phyloP scores from a whole-genome alignment of 2,113 vertebrate genomes.

The Phalacrocorax brasilianus region DNA sequence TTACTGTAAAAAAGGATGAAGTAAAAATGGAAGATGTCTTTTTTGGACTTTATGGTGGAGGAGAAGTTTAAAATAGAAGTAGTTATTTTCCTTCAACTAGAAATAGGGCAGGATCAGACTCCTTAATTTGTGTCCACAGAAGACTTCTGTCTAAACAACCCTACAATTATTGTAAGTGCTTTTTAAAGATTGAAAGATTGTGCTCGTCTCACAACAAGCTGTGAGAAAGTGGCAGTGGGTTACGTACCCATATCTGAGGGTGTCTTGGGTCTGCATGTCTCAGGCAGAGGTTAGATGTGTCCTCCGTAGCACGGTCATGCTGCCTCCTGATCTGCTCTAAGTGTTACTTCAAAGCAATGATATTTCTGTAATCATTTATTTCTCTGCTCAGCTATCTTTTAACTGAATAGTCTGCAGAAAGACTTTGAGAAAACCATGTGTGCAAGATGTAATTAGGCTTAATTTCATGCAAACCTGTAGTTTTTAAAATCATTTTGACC shows the following conservation, averaged over 20 bases:
- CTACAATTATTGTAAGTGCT: neutral
- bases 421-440: neutral
- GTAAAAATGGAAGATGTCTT: neutral
- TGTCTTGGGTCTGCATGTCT: neutral
- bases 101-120: neutral
- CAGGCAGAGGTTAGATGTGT: neutral
- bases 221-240: neutral
- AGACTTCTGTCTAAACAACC: neutral
- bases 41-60: neutral
- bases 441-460: neutral
- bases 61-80: neutral
- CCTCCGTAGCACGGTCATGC: accelerated
- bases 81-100: neutral
- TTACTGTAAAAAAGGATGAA: neutral
- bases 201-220: neutral
- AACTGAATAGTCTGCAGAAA: neutral
- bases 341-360: neutral
- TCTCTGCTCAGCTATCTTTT: neutral
- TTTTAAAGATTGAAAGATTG: neutral
- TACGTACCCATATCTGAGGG: accelerated
- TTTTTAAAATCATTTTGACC: neutral
- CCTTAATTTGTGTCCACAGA: neutral
- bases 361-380: neutral
- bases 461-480: neutral
- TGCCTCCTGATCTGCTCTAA: neutral